Evolutionary conservation across 2,888 invertebrate genomes (phyloP).

Genomic region (Dryocosmus kuriphilus): DNA sequence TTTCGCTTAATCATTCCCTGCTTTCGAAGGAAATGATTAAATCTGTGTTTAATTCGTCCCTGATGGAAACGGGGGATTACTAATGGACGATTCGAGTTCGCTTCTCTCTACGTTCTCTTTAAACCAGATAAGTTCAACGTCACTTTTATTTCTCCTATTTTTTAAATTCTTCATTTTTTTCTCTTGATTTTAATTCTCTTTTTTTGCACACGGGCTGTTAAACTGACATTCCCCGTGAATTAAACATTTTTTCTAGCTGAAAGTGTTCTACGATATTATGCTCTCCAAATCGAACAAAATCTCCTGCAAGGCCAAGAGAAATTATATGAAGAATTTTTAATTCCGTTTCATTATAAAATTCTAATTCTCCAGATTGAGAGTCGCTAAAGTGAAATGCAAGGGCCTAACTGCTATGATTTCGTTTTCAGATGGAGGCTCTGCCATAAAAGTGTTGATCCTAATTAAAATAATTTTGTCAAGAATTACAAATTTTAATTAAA

Average conservation of each 20-base stretch:
- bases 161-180: neutral
- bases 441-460: neutral
- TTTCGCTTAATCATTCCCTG: slow-evolving; percentile 18
- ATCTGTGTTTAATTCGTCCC: slow-evolving; percentile 19
- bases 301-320: neutral
- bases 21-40: slow-evolving; percentile 22
- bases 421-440: neutral
- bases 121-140: neutral
- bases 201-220: neutral
- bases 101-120: neutral
- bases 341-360: neutral
- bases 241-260: no score
- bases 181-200: neutral
- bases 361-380: neutral
- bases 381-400: neutral
- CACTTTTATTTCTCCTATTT: neutral
- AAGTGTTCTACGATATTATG: no score
- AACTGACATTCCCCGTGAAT: neutral
- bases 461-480: neutral
- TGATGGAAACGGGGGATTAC: neutral
- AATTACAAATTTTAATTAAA: slow-evolving; percentile 16
- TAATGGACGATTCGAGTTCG: slow-evolving; percentile 17
- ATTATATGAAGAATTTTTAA: neutral
- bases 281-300: no score
- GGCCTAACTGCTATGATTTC: neutral